Evolutionary conservation across 53 echinoderm and acorn worm genomes (phyloP), one percentile per base, ranked within the genome.

Genomic region (Holothuria leucospilota): DNA sequence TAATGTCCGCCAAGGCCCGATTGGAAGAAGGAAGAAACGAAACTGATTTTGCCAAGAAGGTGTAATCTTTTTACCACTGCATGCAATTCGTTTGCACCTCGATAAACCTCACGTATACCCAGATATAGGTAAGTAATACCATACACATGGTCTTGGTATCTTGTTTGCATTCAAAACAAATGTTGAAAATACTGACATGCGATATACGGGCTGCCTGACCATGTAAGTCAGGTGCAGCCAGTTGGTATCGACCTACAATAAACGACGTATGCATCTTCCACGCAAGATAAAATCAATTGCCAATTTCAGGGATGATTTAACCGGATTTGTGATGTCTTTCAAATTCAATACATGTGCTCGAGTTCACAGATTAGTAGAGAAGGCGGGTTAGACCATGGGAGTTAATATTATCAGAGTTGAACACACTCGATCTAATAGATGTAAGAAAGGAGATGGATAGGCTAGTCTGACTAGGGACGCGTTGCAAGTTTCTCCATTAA

Each of bases 241-340:
- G 56, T 16, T 56, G 18, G 56, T 56, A 56, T 56, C 56, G 56
- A 56, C 56, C 18, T 56, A 56, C 8, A 56, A 56, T 72, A 39
- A 72, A 68, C 34, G 68, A 68, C 28, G 34, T 23, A 28, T 28
- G 68, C 28, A 68, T 34, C 28, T 29, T 34, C 29, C 68, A 29
- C 46, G 46, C 20, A 3, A 39, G n/a, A 39, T n/a, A 39, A 72
- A 72, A 72, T 72, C 72, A 72, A 72, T 72, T 46, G 38, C 46
- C 46, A 72, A 72, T 72, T 72, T 72, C 23, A 72, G 72, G 72
- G 40, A 72, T 72, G 72, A 72, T 72, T 72, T 72, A 72, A 72
- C 72, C 49, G 72, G 40, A 20, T 72, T 72, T 41, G 72, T 72
- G 72, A 72, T 72, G 72, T 72, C 46, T 18, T 72, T 72, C 72